phyloP scores from a whole-genome alignment of 2,888 invertebrate species.

The Reticulitermes lucifugus region DNA sequence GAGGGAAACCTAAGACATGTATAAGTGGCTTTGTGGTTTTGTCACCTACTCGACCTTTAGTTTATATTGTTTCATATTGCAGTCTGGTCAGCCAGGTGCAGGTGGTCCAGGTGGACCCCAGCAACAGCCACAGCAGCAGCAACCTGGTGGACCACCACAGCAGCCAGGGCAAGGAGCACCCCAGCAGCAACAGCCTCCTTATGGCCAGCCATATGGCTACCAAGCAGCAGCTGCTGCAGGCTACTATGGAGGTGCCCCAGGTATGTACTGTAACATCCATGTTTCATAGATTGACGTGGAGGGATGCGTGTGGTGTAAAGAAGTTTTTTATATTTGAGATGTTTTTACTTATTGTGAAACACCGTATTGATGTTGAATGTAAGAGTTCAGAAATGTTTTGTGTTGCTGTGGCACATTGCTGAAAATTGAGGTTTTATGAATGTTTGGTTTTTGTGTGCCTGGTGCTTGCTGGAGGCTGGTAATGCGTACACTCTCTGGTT shows the following conservation, averaged over 20 bases:
- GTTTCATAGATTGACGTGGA: no score
- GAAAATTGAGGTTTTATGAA: not conserved
- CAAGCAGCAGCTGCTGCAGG: slow-evolving; percentile 59
- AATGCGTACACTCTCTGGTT: slow-evolving; percentile 5
- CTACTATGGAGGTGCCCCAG: slow-evolving; percentile 62
- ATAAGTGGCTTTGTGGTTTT: no score
- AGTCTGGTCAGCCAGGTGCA: slow-evolving; percentile 46
- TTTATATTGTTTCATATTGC: no score
- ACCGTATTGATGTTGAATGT: no score
- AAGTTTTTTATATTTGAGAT: no score
- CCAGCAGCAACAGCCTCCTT: slow-evolving; percentile 58
- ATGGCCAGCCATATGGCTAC: slow-evolving; percentile 60
- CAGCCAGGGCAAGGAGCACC: slow-evolving; percentile 58
- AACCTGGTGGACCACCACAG: slow-evolving; percentile 62
- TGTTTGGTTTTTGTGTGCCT: slow-evolving; percentile 4
- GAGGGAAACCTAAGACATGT: no score
- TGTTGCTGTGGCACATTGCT: no score
- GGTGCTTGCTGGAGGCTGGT: slow-evolving; percentile 41
- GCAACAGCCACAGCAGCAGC: slow-evolving; percentile 57
- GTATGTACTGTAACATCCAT: not conserved
- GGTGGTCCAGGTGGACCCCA: slow-evolving; percentile 49
- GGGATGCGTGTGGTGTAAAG: no score
- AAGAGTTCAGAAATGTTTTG: no score
- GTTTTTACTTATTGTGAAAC: no score
- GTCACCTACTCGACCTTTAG: no score